phyloP scores from a whole-genome alignment of 2,888 invertebrate species.

The Pollenia angustigena region DNA sequence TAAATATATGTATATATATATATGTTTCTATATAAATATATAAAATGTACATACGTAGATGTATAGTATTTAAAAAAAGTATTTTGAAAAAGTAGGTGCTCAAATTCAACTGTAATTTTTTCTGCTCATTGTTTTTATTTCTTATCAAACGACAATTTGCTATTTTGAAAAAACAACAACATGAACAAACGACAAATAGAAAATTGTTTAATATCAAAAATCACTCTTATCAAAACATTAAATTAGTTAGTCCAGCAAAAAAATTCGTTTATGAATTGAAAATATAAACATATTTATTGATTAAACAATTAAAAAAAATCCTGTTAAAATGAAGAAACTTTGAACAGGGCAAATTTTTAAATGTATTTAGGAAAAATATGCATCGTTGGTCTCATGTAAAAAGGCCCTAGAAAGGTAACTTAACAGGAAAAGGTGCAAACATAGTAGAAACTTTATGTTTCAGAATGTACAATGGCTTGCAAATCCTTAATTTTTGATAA shows the following conservation, averaged over 20 bases:
- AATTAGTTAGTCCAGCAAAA: neutral
- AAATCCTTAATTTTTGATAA: no score
- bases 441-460: no score
- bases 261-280: neutral
- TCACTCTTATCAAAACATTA: constrained; percentile 53
- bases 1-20: neutral
- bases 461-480: no score
- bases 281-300: no score
- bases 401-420: no score
- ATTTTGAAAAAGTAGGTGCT: constrained; percentile 17
- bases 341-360: no score
- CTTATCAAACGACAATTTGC: constrained; percentile 59
- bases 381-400: no score
- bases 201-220: constrained; percentile 56
- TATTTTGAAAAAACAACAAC: constrained; percentile 57
- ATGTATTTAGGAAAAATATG: no score
- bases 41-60: constrained; percentile 17
- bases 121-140: constrained; percentile 60
- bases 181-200: constrained; percentile 50
- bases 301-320: no score
- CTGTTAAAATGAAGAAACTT: no score
- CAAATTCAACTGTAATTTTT: constrained; percentile 63
- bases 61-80: constrained; percentile 7
- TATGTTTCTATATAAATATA: neutral
- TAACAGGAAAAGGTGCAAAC: no score